Evolutionary conservation across 2,113 vertebrate genomes (phyloP).

Genomic region (Limanda limanda): DNA sequence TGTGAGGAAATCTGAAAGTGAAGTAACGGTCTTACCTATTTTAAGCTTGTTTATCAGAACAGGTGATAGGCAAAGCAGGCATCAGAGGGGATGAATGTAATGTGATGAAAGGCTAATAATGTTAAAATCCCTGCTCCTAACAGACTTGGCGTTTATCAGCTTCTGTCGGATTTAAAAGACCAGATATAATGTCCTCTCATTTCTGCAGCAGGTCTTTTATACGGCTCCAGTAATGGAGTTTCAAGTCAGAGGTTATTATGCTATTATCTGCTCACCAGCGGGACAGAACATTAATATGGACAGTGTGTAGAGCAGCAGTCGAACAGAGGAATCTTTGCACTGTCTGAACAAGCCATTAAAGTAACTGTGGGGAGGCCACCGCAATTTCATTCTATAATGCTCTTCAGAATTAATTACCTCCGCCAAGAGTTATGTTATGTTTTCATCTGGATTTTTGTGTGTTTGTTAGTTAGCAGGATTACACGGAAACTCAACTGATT

Average conservation of each 20-base stretch:
- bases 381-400: background rate
- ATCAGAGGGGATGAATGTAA: slow-evolving; percentile 51
- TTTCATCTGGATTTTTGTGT: background rate
- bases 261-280: background rate
- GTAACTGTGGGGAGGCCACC: background rate
- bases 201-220: slow-evolving; percentile 30
- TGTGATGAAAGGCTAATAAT: slow-evolving; percentile 60
- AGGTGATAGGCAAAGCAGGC: slow-evolving; percentile 38
- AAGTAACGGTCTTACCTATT: slow-evolving; percentile 36
- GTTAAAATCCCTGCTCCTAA: slow-evolving; percentile 40
- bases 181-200: slow-evolving; percentile 29
- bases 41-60: slow-evolving; percentile 53
- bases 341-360: background rate
- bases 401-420: background rate
- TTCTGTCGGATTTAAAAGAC: slow-evolving; percentile 43
- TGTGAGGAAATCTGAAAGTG: slow-evolving; percentile 20
- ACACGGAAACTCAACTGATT: background rate
- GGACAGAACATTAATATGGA: background rate
- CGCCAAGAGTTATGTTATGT: background rate
- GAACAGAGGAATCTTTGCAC: background rate
- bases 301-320: background rate
- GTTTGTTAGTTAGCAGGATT: background rate
- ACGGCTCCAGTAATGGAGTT: slow-evolving; percentile 1
- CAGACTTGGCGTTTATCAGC: slow-evolving; percentile 47
- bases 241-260: slow-evolving; percentile 21